Conservation (phyloP, 2,113 vertebrate genomes). For the Nymphicus hollandicus region DNA sequence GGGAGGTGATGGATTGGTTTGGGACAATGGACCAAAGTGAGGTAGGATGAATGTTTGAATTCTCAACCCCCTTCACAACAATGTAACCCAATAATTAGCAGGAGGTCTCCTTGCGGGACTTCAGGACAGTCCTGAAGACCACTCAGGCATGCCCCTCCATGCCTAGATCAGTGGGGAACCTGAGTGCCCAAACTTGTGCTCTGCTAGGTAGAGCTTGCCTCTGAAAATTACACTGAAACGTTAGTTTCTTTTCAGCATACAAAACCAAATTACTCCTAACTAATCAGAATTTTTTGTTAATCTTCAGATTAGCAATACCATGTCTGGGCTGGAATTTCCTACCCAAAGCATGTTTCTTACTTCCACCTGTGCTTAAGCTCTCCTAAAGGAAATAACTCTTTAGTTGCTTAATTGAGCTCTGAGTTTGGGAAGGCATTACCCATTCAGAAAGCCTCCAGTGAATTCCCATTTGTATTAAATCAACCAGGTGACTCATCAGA, state of each 20-base stretch:
- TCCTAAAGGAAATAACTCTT: conserved; percentile 27
- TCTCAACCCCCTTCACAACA: background rate
- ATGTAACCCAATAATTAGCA: fast-evolving
- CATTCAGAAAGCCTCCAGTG: background rate
- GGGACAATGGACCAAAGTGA: fast-evolving
- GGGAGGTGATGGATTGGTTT: background rate
- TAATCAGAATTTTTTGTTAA: background rate
- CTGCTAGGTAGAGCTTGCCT: background rate
- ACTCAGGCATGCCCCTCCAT: background rate
- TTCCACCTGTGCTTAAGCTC: background rate
- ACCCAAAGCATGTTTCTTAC: background rate
- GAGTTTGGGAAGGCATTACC: conserved; percentile 24
- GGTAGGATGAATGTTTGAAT: background rate
- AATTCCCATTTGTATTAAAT: conserved; percentile 26
- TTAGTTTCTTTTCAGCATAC: background rate
- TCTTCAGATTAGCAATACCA: background rate
- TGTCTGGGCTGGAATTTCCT: background rate
- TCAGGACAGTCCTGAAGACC: background rate
- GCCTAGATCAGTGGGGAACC: fast-evolving
- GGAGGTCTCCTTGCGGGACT: background rate
- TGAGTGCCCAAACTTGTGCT: background rate
- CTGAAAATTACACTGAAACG: background rate
- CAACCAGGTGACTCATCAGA: conserved; percentile 13
- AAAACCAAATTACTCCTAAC: background rate
- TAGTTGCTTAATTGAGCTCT: conserved; percentile 18